phyloP scores from a whole-genome alignment of 2,797 vertebrate genomes.

The Halcyon chelicuti region DNA sequence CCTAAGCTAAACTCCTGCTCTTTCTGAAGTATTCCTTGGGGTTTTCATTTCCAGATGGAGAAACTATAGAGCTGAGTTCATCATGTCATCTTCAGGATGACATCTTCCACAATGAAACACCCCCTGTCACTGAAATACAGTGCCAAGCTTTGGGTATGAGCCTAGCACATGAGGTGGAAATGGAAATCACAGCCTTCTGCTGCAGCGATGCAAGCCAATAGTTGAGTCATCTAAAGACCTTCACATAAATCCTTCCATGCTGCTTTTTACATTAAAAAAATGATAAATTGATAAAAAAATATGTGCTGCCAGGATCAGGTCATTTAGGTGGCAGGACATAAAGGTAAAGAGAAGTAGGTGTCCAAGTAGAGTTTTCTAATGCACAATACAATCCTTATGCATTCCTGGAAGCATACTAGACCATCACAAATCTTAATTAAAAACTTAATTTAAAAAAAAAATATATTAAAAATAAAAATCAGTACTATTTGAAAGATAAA shows the following conservation, averaged over 20 bases:
- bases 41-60: constrained; percentile 35
- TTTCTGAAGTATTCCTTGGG: not conserved
- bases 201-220: constrained; percentile 15
- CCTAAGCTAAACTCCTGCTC: not conserved
- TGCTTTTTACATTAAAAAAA: constrained; percentile 9
- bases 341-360: not conserved
- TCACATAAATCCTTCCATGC: not conserved
- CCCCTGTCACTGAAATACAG: not conserved
- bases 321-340: not conserved
- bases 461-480: not conserved
- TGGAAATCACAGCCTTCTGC: constrained; percentile 62
- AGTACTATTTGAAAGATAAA: not conserved
- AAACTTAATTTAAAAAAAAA: not conserved
- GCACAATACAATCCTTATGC: not conserved
- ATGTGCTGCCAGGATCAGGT: not conserved
- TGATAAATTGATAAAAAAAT: not conserved
- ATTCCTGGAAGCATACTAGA: not conserved
- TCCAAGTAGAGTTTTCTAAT: not conserved
- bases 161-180: constrained; percentile 40
- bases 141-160: constrained; percentile 20
- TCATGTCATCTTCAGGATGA: constrained; percentile 24
- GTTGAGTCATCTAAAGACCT: constrained; percentile 26
- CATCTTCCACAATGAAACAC: constrained; percentile 11
- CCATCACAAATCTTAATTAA: not conserved
- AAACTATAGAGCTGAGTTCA: constrained; percentile 21